phyloP scores from a whole-genome alignment of 53 echinoderm and acorn worm species.

The Apostichopus leukothele region DNA sequence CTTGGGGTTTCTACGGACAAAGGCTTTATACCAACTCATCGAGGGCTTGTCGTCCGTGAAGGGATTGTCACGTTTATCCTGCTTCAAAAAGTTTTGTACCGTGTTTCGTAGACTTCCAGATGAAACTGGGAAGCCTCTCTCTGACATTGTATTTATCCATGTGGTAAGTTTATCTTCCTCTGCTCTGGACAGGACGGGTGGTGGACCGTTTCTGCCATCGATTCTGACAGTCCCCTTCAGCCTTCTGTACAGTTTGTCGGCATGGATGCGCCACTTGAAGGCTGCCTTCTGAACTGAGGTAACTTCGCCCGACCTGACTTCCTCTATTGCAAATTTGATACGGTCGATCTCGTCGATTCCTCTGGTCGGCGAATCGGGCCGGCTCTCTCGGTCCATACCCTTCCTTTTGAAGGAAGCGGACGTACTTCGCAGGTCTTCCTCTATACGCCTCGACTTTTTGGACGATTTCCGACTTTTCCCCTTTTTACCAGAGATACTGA shows the following conservation, averaged over 20 bases:
- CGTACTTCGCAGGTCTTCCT: slow-evolving; percentile 31
- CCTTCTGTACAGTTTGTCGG: slow-evolving; percentile 62
- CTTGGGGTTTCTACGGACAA: slow-evolving; percentile 54
- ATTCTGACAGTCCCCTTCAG: slow-evolving; percentile 49
- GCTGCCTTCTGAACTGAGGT: slow-evolving; percentile 54
- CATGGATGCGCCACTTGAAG: slow-evolving; percentile 63
- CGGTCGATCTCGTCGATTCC: slow-evolving; percentile 56
- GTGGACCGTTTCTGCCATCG: slow-evolving; percentile 54
- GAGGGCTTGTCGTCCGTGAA: slow-evolving; percentile 65
- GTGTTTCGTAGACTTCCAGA: slow-evolving; percentile 55
- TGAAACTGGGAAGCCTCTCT: slow-evolving; percentile 59
- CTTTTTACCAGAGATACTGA: slow-evolving; percentile 35
- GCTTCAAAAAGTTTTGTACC: slow-evolving; percentile 63
- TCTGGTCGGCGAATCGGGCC: slow-evolving; percentile 40
- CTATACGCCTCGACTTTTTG: background rate
- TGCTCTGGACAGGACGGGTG: slow-evolving; percentile 57
- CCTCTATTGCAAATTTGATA: slow-evolving; percentile 58
- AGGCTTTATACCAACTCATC: slow-evolving; percentile 64
- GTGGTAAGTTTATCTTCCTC: slow-evolving; percentile 58
- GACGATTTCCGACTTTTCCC: slow-evolving; percentile 13
- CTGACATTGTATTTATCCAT: slow-evolving; percentile 59
- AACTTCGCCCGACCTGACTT: slow-evolving; percentile 49
- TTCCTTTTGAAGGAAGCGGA: slow-evolving; percentile 39
- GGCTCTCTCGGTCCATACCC: slow-evolving; percentile 40
- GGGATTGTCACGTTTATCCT: slow-evolving; percentile 56